A percentile compares a stretch with the other conserved stretches of the same genome.
These are phyloP conservation scores for Dastarcus helophoroides DNA, from an alignment of 2,888 invertebrate genomes.

Conservation along the genomic window DNA sequence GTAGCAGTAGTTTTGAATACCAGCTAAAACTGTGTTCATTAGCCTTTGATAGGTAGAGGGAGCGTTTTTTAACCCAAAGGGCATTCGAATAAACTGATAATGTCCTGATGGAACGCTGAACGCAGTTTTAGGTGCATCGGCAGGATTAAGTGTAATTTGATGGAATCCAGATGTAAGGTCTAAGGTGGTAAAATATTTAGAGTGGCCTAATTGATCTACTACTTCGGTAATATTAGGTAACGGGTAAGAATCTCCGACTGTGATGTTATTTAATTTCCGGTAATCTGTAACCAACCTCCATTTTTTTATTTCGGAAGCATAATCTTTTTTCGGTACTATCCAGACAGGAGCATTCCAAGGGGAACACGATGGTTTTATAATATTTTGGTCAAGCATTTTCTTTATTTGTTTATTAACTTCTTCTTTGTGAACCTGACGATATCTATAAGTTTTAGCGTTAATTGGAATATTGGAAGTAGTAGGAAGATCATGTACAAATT, in stretches of 20 bases:
- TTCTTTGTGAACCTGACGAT: conserved; percentile 21
- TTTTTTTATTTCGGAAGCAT: conserved; percentile 19
- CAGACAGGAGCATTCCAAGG: conserved; percentile 19
- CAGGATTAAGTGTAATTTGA: conserved; percentile 24
- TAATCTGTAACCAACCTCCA: conserved; percentile 31
- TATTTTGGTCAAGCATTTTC: conserved; percentile 19
- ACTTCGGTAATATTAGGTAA: conserved; percentile 29
- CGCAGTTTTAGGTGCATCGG: conserved; percentile 28
- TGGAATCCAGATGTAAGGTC: conserved; percentile 32
- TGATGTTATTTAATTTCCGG: conserved; percentile 29
- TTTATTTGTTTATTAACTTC: conserved; percentile 22
- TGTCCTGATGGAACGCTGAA: conserved; percentile 19
- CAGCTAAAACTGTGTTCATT: conserved; percentile 16
- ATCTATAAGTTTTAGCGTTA: conserved; percentile 20
- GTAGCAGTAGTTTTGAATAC: conserved; percentile 13
- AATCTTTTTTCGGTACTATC: conserved; percentile 24
- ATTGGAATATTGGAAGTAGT: conserved; percentile 15
- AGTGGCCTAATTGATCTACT: conserved; percentile 27
- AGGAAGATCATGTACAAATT: too few species aligned
- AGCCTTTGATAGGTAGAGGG: conserved; percentile 17
- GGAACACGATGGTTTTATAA: conserved; percentile 19
- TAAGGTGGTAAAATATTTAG: conserved; percentile 28
- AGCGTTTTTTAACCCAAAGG: conserved; percentile 17
- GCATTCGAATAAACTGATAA: conserved; percentile 16
- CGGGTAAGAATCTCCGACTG: conserved; percentile 26